Percentiles rank a stretch among this genome's conserved stretches.
phyloP scores from a whole-genome alignment of 2,888 invertebrate species.

The Drosophila helvetica region DNA sequence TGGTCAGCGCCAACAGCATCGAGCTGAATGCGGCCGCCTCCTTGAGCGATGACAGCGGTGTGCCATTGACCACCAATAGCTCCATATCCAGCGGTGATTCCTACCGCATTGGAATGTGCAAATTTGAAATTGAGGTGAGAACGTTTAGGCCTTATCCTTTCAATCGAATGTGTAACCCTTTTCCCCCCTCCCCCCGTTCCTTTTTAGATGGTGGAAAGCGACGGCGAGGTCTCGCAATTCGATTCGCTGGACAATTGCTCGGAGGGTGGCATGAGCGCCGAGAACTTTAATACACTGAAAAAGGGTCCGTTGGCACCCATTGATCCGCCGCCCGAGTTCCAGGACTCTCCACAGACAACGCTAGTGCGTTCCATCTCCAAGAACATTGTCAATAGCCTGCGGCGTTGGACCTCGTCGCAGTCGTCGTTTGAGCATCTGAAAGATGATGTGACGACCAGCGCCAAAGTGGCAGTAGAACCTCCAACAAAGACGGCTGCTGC shows the following conservation, averaged over 20 bases:
- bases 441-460: conserved; percentile 57
- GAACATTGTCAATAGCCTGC: conserved; percentile 77
- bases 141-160: too few species aligned
- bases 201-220: conserved; percentile 90
- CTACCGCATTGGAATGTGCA: conserved; percentile 83
- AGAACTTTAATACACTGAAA: conserved; percentile 92
- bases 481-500: conserved; percentile 6
- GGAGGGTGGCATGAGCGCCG: conserved; percentile 90
- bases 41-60: conserved; percentile 83
- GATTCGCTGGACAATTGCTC: conserved; percentile 90
- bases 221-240: conserved; percentile 91
- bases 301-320: conserved; percentile 90
- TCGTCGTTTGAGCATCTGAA: conserved; percentile 82
- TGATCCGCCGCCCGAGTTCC: conserved; percentile 94
- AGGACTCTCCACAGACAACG: conserved; percentile 85
- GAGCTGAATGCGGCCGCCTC: conserved; percentile 83
- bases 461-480: conserved; percentile 16
- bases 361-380: conserved; percentile 81
- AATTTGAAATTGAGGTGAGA: conserved; percentile 83
- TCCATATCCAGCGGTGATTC: conserved; percentile 84
- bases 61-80: conserved; percentile 83
- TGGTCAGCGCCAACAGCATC: conserved; percentile 83
- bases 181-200: background rate
- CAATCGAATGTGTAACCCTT: too few species aligned
- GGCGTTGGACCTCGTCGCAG: conserved; percentile 82